Evolutionary conservation across 2,113 vertebrate genomes (phyloP), one percentile per base, ranked within the genome.

Genomic region (Eclectus roratus): DNA sequence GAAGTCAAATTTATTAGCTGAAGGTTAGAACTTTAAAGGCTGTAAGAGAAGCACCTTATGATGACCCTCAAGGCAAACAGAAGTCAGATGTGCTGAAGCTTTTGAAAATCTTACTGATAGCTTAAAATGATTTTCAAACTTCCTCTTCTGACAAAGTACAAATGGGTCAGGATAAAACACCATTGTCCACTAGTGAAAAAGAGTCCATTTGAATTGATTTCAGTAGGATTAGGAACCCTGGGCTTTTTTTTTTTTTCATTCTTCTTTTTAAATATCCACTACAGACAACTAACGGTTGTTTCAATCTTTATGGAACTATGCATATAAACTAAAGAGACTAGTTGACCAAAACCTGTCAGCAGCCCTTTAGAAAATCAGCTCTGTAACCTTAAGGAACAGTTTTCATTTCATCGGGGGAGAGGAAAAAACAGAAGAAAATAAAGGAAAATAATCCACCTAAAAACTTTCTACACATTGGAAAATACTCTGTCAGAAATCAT

Each of bases 11-110:
- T 74, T 80, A 58, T 83, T 71, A 93, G 64, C 37, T 78, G 58
- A 84, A 86, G 77, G 20, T n/a, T 86, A 71, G 35, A 60, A 73
- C 77, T 84, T 71, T 47, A 91, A 84, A 91, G 61, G 43, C n/a
- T 83, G 25, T 35, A 47, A 35, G 29, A 74, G 46, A 88, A 78
- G 56, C 17, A 49, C 43, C 60, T 92, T 68, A 49, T 14, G 46
- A 13, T 64, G 55, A 79, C 47, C 33, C 47, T 84, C 21, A 88
- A 28, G 39, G 66, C 31, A 87, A 80, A 52, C 39, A 68, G 39
- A 80, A 71, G 31, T 44, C 41, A 85, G 50, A 85, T 9, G 9
- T 46, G 55, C 43, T 17, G 43, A 93, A 82, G 73, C 13, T 71
- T 92, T 71, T 80, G 55, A 81, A 88, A 79, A 81, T 43, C 55